These are phyloP conservation scores for Alethe castanea DNA, from an alignment of 2,113 vertebrate species.

Conservation along the genomic window DNA sequence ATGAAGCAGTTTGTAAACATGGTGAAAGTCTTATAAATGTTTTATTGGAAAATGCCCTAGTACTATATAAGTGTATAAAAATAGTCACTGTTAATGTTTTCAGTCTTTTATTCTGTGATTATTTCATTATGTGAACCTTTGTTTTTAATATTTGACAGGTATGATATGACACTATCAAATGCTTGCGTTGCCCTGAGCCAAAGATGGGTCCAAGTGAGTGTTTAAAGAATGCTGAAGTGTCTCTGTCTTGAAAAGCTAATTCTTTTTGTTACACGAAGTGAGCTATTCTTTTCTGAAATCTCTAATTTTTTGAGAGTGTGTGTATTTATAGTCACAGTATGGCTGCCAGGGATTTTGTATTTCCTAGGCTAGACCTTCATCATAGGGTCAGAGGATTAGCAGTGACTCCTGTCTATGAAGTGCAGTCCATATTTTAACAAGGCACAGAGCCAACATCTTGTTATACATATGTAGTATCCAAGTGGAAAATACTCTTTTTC, in stretches of 20 bases:
- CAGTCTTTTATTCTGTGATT: background rate
- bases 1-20: background rate
- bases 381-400: background rate
- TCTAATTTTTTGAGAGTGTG: background rate
- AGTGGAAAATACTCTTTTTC: background rate
- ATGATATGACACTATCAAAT: slow-evolving; percentile 88
- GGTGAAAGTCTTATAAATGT: background rate
- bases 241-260: background rate
- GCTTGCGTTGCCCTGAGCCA: slow-evolving; percentile 84
- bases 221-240: background rate
- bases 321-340: background rate
- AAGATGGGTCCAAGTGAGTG: slow-evolving; percentile 87
- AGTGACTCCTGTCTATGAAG: background rate
- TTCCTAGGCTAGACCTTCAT: background rate
- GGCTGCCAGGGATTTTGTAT: background rate
- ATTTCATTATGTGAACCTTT: background rate
- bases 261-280: background rate
- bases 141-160: slow-evolving; percentile 74
- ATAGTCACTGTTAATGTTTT: background rate
- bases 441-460: background rate
- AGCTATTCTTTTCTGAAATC: background rate
- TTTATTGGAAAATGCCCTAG: background rate
- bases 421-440: background rate
- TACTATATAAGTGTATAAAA: background rate
- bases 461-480: background rate